Conservation (phyloP, 2,113 vertebrate species). For the Zeus faber region DNA sequence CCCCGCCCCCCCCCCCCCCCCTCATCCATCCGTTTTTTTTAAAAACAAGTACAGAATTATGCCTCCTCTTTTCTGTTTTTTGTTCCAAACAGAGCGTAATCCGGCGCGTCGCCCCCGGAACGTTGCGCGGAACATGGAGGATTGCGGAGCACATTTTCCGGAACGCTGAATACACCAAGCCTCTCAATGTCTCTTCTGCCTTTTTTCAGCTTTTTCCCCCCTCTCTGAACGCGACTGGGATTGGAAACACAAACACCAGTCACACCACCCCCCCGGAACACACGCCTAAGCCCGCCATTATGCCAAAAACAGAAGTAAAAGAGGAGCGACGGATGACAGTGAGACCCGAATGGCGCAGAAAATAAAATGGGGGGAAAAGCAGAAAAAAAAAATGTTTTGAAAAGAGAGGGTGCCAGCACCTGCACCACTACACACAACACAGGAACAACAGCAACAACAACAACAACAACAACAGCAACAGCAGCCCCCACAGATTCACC, state of each 20-base stretch:
- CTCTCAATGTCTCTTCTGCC: slow-evolving; percentile 2
- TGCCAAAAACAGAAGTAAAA: slow-evolving; percentile 37
- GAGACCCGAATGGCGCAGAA: neutral
- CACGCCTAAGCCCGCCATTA: slow-evolving; percentile 43
- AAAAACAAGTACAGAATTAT: neutral
- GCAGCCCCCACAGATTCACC: slow-evolving; percentile 41
- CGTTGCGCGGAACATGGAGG: slow-evolving; percentile 28
- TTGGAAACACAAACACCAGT: slow-evolving; percentile 41
- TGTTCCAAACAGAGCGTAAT: slow-evolving; percentile 37
- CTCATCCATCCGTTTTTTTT: too few relatives aligned
- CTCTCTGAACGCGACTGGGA: slow-evolving; percentile 28
- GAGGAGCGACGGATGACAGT: neutral
- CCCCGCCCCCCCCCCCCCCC: too few relatives aligned
- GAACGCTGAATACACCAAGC: slow-evolving; percentile 31
- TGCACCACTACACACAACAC: slow-evolving; percentile 41
- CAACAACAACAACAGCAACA: slow-evolving; percentile 44
- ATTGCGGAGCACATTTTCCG: slow-evolving; percentile 3
- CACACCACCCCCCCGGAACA: slow-evolving; percentile 33
- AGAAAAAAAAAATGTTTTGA: neutral
- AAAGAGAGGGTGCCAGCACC: slow-evolving; percentile 59
- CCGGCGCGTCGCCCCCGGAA: slow-evolving; percentile 23
- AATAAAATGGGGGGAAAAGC: neutral
- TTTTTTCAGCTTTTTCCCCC: too few relatives aligned
- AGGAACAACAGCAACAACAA: slow-evolving; percentile 44
- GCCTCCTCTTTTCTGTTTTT: neutral